Percentiles rank a stretch among this genome's conserved stretches.
Conservation (phyloP, 2,797 vertebrate genomes). For the Gymnoscopelus microlampas region DNA sequence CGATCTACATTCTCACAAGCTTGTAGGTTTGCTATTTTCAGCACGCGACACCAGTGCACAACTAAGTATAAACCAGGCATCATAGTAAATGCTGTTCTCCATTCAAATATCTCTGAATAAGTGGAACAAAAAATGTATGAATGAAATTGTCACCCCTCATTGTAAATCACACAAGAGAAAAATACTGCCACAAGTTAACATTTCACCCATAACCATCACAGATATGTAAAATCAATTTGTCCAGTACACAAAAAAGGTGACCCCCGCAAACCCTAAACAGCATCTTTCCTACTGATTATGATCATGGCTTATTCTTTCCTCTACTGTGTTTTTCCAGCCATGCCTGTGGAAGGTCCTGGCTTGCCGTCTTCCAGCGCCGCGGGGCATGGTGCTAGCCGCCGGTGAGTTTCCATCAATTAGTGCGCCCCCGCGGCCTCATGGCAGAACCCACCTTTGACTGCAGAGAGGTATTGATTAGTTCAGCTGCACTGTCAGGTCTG, state of each 20-base stretch:
- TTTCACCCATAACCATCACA: slow-evolving; percentile 36
- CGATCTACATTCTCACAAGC: no score
- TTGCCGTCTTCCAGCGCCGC: slow-evolving; percentile 84
- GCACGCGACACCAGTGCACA: no score
- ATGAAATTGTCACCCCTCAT: no score
- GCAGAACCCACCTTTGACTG: slow-evolving; percentile 85
- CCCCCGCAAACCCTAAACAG: slow-evolving; percentile 83
- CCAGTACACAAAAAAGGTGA: slow-evolving; percentile 74
- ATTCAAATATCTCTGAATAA: no score
- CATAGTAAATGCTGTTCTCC: no score
- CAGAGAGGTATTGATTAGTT: slow-evolving; percentile 94
- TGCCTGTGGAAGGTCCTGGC: slow-evolving; percentile 78
- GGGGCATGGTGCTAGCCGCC: slow-evolving; percentile 88
- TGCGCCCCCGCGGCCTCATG: slow-evolving; percentile 83
- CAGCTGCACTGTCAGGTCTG: slow-evolving; percentile 95
- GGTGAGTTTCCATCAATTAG: slow-evolving; percentile 98
- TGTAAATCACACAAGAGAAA: slow-evolving; percentile 19
- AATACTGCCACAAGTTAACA: slow-evolving; percentile 28
- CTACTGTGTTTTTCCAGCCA: slow-evolving; percentile 75
- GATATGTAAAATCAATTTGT: slow-evolving; percentile 52
- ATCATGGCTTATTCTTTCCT: slow-evolving; percentile 87
- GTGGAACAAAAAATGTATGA: no score
- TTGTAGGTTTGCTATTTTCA: no score
- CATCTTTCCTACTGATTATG: slow-evolving; percentile 85
- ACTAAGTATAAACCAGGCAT: no score